Percentiles rank a stretch among this genome's conserved stretches.
Evolutionary conservation across 1,140 invertebrate genomes (phyloP).

Genomic region (Leptinotarsa lineolata): DNA sequence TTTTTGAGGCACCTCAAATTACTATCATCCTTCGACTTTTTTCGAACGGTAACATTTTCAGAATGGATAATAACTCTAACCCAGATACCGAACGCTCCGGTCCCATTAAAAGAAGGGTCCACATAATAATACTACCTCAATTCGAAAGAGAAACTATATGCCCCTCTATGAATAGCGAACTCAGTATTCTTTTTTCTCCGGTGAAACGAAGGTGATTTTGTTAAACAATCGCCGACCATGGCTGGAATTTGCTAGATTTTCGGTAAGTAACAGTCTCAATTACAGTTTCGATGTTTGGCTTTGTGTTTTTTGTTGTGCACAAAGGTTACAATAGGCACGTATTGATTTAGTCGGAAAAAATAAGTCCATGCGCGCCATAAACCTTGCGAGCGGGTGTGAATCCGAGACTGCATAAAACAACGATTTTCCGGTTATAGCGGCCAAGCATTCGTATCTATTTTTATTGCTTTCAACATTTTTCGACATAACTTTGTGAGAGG

Average conservation of each 20-base stretch:
- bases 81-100: not conserved
- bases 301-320: constrained; percentile 14
- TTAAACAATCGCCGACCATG: not conserved
- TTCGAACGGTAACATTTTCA: constrained; percentile 33
- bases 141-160: constrained; percentile 24
- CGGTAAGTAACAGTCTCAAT: constrained; percentile 17
- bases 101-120: constrained; percentile 22
- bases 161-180: constrained; percentile 10
- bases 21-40: too few relatives aligned
- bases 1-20: too few relatives aligned
- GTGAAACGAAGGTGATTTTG: constrained; percentile 15
- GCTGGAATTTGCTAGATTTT: not conserved
- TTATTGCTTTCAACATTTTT: not conserved
- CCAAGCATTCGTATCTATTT: not conserved
- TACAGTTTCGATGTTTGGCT: not conserved
- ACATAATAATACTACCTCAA: constrained; percentile 10
- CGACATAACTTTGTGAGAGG: not conserved
- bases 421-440: constrained; percentile 37
- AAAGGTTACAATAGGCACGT: constrained; percentile 19
- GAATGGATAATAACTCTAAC: constrained; percentile 36
- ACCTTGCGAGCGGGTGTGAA: constrained; percentile 40
- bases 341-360: constrained; percentile 51
- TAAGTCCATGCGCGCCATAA: constrained; percentile 50
- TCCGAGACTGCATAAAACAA: constrained; percentile 47
- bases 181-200: constrained; percentile 25